phyloP scores from a whole-genome alignment of 2,113 vertebrate species.

The Anarrhichthys ocellatus region DNA sequence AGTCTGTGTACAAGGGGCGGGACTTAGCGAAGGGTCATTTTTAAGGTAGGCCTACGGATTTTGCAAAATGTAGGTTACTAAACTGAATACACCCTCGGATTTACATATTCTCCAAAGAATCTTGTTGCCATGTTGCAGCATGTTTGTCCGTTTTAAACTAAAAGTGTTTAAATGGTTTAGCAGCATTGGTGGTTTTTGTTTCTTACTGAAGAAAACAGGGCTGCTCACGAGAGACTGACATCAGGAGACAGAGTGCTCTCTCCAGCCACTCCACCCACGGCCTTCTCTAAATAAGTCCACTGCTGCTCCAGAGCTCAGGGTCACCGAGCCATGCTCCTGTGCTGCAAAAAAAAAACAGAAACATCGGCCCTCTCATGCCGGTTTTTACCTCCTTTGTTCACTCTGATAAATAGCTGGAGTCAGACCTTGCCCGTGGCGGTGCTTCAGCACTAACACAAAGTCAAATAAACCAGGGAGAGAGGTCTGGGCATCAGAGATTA shows the following conservation, averaged over 20 bases:
- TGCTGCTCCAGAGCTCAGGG: neutral
- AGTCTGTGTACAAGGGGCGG: too few species aligned
- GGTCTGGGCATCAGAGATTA: conserved; percentile 35
- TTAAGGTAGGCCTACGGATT: too few species aligned
- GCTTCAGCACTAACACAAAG: conserved; percentile 54
- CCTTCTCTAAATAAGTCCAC: neutral
- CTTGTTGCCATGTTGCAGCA: neutral
- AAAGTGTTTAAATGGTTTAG: neutral
- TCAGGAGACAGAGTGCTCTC: neutral
- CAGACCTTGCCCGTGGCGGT: conserved; percentile 52
- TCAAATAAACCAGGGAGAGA: conserved; percentile 43
- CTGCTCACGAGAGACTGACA: neutral
- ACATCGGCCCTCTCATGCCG: conserved; percentile 27
- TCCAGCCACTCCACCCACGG: neutral
- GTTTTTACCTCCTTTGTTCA: conserved; percentile 40
- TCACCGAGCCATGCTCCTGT: neutral
- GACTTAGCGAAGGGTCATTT: too few species aligned
- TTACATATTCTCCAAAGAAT: too few species aligned
- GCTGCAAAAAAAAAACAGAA: conserved; percentile 23
- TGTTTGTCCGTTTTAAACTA: too few species aligned
- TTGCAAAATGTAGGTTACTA: too few species aligned
- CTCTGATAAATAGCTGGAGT: conserved; percentile 54
- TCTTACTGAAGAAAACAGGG: neutral
- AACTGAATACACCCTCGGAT: too few species aligned
- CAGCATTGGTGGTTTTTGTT: neutral